Base-by-base conservation (phyloP, 2,797 vertebrate species). In the Crocodylus rhombifer region DNA sequence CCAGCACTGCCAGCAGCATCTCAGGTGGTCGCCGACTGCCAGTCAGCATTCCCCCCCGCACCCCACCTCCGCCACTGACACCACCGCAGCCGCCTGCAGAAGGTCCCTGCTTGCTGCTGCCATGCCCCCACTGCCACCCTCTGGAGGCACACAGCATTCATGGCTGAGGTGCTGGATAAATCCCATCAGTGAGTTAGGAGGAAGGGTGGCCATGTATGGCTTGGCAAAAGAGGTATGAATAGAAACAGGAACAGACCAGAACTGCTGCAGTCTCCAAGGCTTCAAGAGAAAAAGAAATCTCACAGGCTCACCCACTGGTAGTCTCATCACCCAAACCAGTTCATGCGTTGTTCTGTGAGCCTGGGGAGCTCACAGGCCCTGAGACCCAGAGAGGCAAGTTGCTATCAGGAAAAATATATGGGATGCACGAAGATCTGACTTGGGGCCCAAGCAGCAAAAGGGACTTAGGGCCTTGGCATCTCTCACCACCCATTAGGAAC, bases 211-310 rank as follows among this genome's bases (percentile, higher is more conserved):
- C 20, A 42, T 13, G 15, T 71, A 71, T 36, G 36, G 6, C 33
- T 36, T 4, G 13, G 23, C 33, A 51, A 5, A 23, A 5, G 5
- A 4, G 4, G 77, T 42, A 6, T 60, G 65, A 33, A 5, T 2
- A 0, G 5, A 36, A 1, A 1, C 1, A 0, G 14, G 20, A 1
- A 3, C 30, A 33, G 5, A 30, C 6, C 2, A 0, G 1, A 14
- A 2, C 5, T 28, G 74, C 67, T 12, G 55, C 25, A 18, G 11
- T 6, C 25, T 10, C 42, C 42, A 51, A 51, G 42, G 42, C 42
- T 51, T 73, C 14, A 51, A 51, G 21, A 25, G 13, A 51, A 4
- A 3, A 23, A 73, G 14, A 73, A 16, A 20, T 12, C 65, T 36
- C 65, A 10, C 42, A 73, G 42, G 14, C 51, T 73, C 69, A 73